Conservation (phyloP, 2,113 vertebrate species). For the Bombycilla garrulus region DNA sequence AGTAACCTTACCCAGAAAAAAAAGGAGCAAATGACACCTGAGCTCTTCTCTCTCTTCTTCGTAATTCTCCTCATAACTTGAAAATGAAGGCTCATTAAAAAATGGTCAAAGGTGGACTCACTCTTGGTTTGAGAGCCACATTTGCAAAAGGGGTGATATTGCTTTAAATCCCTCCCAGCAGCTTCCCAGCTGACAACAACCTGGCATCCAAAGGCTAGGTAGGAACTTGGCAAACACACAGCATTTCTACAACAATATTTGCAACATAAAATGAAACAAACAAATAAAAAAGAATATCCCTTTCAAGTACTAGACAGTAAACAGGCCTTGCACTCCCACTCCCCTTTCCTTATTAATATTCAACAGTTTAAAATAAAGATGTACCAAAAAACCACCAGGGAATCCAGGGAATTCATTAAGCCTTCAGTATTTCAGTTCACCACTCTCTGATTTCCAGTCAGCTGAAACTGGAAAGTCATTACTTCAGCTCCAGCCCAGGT, state of each 20-base stretch:
- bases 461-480: conserved; percentile 52
- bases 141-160: neutral
- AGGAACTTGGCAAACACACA: conserved; percentile 60
- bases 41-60: neutral
- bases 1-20: neutral
- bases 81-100: neutral
- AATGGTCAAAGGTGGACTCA: neutral
- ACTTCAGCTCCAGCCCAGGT: conserved; percentile 27
- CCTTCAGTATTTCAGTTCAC: conserved; percentile 46
- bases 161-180: conserved; percentile 25
- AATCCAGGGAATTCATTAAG: conserved; percentile 63
- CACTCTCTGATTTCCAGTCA: conserved; percentile 50
- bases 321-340: conserved; percentile 58
- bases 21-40: neutral
- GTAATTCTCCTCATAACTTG: neutral
- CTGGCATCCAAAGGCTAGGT: conserved; percentile 69
- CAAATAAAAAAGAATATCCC: conserved; percentile 5
- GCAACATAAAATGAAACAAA: conserved; percentile 52
- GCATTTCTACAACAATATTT: conserved; percentile 70
- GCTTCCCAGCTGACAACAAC: conserved; percentile 74
- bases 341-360: conserved; percentile 66
- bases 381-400: conserved; percentile 49
- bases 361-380: conserved; percentile 69
- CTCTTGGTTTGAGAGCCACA: neutral
- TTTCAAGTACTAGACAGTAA: conserved; percentile 58